phyloP scores from a whole-genome alignment of 2,888 invertebrate genomes.

The Drosophila neotestacea region DNA sequence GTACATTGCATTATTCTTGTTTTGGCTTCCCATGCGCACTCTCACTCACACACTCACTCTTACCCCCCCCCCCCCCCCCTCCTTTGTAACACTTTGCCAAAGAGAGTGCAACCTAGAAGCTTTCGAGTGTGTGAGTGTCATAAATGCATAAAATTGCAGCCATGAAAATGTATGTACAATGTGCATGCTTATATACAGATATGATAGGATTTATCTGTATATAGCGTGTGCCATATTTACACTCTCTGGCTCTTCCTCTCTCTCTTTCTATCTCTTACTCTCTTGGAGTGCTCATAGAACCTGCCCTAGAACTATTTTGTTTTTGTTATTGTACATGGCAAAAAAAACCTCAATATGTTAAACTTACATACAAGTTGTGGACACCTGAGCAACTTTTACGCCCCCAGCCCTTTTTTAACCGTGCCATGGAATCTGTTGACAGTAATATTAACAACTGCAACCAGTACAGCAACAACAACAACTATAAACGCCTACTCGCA shows the following conservation, averaged over 20 bases:
- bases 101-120: slow-evolving; percentile 52
- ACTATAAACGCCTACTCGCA: slow-evolving; percentile 34
- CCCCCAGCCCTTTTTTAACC: slow-evolving; percentile 55
- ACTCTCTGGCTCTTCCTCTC: slow-evolving; percentile 8
- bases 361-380: slow-evolving; percentile 35
- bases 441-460: slow-evolving; percentile 27
- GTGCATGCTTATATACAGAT: slow-evolving; percentile 23
- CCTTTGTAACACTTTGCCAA: slow-evolving; percentile 1
- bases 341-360: slow-evolving; percentile 47
- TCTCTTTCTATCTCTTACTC: neutral
- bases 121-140: slow-evolving; percentile 51
- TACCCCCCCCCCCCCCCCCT: slow-evolving; percentile 19
- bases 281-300: slow-evolving; percentile 23
- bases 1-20: slow-evolving; percentile 72
- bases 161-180: slow-evolving; percentile 37
- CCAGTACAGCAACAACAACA: slow-evolving; percentile 23
- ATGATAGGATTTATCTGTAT: slow-evolving; percentile 44
- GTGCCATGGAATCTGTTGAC: slow-evolving; percentile 35
- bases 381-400: slow-evolving; percentile 57
- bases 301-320: slow-evolving; percentile 67
- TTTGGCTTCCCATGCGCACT: slow-evolving; percentile 60
- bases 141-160: slow-evolving; percentile 79
- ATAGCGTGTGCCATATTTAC: slow-evolving; percentile 42
- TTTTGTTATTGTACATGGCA: slow-evolving; percentile 2
- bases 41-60: slow-evolving; percentile 51